Evolutionary conservation across 2,797 vertebrate species (phyloP), one percentile per base, ranked within the genome.

Genomic region (Gadopsis marmoratus): DNA sequence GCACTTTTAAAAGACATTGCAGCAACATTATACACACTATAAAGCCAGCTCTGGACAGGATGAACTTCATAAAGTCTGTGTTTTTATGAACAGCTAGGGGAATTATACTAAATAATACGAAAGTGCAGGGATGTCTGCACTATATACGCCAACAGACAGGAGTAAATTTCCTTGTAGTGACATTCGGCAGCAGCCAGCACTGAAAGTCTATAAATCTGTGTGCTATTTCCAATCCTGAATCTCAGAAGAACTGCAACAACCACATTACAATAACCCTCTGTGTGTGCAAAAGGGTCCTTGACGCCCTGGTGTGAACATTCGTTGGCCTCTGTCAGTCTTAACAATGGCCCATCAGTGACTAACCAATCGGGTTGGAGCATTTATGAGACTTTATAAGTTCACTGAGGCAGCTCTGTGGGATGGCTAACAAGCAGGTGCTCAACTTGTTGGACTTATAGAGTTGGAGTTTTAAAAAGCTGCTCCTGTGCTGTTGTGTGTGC

Each of bases 181-280:
- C 59, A 47, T 76, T 76, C 12, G 29, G 50, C 55, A 70, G 77
- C 61, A 84, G 58, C 73, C 59, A 86, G 47, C 37, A 54, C 33
- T 26, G 35, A 71, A 70, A n/a, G 54, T 71, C 79, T 78, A 60
- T 73, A 81, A 74, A 89, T 81, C 72, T 78, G 29, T 17, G 35
- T 7, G 50, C 83, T 71, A 71, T 78, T 79, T 83, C 69, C 45
- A 79, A 75, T 82, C 62, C 56, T 39, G 47, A 73, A 75, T 76
- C 71, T 51, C 43, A 71, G 45, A 74, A 82, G 43, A 81, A 45
- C 33, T 41, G 58, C 65, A 56, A 47, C 65, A 78, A 75, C 43
- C n/a, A 58, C 59, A 65, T 73, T 55, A 69, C 68, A 86, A 80
- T 58, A 80, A 78, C 78, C 48, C 66, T 67, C n/a, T 9, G 17